Conservation (phyloP, 1,140 invertebrate species). For the Scylla paramamosain region DNA sequence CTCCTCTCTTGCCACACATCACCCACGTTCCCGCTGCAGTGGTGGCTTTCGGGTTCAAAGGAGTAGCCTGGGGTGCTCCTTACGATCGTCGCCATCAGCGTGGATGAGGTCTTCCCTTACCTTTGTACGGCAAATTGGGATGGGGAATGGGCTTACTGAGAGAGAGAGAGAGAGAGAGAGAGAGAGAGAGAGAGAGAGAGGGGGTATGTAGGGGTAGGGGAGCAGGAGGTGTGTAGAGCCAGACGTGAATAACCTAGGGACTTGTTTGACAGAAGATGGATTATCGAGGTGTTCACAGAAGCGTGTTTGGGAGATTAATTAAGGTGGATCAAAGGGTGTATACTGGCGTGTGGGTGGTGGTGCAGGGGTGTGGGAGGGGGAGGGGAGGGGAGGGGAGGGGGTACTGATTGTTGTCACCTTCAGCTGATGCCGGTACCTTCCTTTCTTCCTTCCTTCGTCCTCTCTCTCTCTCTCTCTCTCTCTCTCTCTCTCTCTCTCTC, state of each 20-base stretch:
- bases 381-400: background rate
- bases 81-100: too few relatives aligned
- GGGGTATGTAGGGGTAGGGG: background rate
- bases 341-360: background rate
- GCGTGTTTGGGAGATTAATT: slow-evolving; percentile 46
- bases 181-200: slow-evolving; percentile 18
- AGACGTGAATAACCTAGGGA: slow-evolving; percentile 21
- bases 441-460: background rate
- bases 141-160: background rate
- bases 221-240: background rate
- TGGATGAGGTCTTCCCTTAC: too few relatives aligned
- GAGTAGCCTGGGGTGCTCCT: too few relatives aligned
- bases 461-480: too few relatives aligned
- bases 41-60: too few relatives aligned
- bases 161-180: background rate
- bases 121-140: too few relatives aligned
- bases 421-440: background rate
- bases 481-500: too few relatives aligned
- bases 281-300: slow-evolving; percentile 52
- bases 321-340: slow-evolving; percentile 51
- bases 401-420: background rate
- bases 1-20: too few relatives aligned
- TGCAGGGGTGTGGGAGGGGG: background rate
- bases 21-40: too few relatives aligned
- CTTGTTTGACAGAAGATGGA: slow-evolving; percentile 48